phyloP scores from a whole-genome alignment of 2,888 invertebrate species.

The Tanypteryx hageni region DNA sequence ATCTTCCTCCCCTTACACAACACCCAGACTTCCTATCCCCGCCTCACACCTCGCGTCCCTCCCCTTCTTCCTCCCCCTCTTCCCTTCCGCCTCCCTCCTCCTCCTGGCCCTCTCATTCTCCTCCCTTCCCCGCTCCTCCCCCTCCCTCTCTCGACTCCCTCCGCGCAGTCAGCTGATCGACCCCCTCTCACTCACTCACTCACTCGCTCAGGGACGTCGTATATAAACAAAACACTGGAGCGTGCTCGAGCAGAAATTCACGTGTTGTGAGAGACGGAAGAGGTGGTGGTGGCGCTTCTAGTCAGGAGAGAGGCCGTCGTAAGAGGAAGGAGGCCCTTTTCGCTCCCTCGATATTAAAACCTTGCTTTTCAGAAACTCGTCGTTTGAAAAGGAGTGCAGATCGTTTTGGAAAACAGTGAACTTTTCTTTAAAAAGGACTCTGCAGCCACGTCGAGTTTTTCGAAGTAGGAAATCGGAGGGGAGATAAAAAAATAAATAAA shows the following conservation, averaged over 20 bases:
- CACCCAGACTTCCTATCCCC: background rate
- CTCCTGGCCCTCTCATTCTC: background rate
- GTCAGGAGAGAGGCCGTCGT: background rate
- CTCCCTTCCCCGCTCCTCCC: conserved; percentile 4
- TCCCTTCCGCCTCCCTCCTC: background rate
- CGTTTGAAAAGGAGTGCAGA: conserved; percentile 23
- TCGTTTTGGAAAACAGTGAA: background rate
- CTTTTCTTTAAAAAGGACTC: background rate
- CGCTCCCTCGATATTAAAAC: background rate
- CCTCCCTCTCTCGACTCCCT: background rate
- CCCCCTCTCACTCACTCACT: conserved; percentile 39
- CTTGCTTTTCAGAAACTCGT: background rate
- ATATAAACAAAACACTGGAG: conserved; percentile 64
- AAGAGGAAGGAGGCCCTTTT: conserved; percentile 6
- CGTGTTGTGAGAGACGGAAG: conserved; percentile 48
- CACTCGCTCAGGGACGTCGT: conserved; percentile 62
- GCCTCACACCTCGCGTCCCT: background rate
- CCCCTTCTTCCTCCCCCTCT: background rate
- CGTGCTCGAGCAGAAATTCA: conserved; percentile 61
- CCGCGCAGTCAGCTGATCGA: conserved; percentile 63
- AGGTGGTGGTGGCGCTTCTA: conserved; percentile 8
- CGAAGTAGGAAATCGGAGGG: background rate
- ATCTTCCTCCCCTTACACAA: background rate
- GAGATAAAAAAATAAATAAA: background rate
- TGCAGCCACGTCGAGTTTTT: background rate